Conservation (phyloP, 2,888 invertebrate species). For the Sinodicranocentrus sp. region DNA sequence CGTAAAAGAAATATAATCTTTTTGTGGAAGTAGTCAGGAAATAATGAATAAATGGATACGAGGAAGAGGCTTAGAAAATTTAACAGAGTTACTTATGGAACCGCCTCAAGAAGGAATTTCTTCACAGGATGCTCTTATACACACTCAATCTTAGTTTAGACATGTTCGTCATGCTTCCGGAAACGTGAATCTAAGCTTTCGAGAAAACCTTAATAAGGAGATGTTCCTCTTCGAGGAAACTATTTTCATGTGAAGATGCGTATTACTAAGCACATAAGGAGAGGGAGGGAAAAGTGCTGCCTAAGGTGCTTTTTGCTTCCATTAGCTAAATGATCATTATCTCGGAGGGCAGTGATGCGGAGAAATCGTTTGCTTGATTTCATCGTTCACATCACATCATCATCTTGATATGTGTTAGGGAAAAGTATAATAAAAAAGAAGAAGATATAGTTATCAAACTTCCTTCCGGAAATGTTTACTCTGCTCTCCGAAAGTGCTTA, state of each 20-base stretch:
- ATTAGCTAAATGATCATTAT: conserved; percentile 67
- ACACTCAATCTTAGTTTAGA: neutral
- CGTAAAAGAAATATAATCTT: too few species aligned
- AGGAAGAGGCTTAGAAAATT: conserved; percentile 5
- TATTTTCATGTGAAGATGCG: too few species aligned
- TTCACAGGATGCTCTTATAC: neutral
- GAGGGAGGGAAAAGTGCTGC: conserved; percentile 31
- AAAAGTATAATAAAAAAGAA: conserved; percentile 25
- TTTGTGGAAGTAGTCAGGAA: neutral
- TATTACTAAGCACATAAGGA: neutral
- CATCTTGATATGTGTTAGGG: conserved; percentile 50
- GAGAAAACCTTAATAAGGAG: too few species aligned
- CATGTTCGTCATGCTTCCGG: neutral
- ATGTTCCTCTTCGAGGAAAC: too few species aligned
- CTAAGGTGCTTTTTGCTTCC: conserved; percentile 58
- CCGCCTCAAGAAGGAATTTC: neutral
- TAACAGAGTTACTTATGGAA: conserved; percentile 39
- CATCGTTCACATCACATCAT: conserved; percentile 61
- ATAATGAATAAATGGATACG: too few species aligned
- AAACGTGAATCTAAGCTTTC: neutral
- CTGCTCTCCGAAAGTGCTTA: neutral
- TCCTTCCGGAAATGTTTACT: conserved; percentile 44
- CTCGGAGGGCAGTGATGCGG: conserved; percentile 52
- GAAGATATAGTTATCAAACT: conserved; percentile 39
- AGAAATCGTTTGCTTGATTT: conserved; percentile 65